Conservation (phyloP, 2,797 vertebrate species). For the Anabas testudineus region DNA sequence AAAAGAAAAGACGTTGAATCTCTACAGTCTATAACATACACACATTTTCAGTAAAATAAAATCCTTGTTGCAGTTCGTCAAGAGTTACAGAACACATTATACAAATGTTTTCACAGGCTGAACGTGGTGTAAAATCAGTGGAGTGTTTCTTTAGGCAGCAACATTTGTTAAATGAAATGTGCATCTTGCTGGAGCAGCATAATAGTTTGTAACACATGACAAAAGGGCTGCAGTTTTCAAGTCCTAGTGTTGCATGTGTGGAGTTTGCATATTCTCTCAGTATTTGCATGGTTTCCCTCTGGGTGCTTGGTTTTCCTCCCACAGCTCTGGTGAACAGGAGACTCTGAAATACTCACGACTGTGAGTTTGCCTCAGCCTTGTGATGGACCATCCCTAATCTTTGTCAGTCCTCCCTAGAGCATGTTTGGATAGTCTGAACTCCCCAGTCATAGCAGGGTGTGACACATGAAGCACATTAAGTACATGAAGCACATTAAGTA, state of each 20-base stretch:
- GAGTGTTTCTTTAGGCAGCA: not conserved
- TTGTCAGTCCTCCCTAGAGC: not conserved
- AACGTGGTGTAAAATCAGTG: not conserved
- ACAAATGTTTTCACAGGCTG: not conserved
- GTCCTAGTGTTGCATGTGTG: constrained; percentile 1
- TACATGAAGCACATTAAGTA: too few species aligned
- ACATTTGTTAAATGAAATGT: not conserved
- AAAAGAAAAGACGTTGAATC: too few species aligned
- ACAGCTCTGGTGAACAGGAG: constrained; percentile 32
- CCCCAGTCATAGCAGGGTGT: too few species aligned
- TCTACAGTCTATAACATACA: too few species aligned
- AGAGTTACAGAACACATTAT: not conserved
- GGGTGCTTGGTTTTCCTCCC: constrained; percentile 37
- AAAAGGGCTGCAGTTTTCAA: constrained; percentile 3
- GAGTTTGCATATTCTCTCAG: constrained; percentile 66
- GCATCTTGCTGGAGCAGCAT: not conserved
- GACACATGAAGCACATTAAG: not conserved
- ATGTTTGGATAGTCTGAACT: constrained; percentile 4
- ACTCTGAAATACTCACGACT: constrained; percentile 14
- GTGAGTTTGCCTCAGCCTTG: constrained; percentile 5
- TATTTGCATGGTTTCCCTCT: constrained; percentile 65
- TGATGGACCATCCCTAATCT: constrained; percentile 1
- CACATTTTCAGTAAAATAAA: too few species aligned
- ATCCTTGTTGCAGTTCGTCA: not conserved
- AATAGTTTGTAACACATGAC: not conserved